A percentile compares a stretch with the other conserved stretches of the same genome.
Evolutionary conservation across 2,113 vertebrate species (phyloP).

Genomic region (Boulengeromyrus knoepffleri): DNA sequence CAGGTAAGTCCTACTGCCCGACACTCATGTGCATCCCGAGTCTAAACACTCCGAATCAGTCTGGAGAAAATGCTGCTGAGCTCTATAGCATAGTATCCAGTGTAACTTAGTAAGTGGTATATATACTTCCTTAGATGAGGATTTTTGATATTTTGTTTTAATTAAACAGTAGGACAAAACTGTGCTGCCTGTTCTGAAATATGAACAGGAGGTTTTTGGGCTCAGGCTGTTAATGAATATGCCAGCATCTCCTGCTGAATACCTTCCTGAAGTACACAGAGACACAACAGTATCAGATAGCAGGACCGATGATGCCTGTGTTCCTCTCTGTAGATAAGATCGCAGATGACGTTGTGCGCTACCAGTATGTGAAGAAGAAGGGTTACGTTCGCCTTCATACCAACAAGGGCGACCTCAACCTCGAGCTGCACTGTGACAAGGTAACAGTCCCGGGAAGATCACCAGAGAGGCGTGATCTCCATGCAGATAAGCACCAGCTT

Average conservation of each 20-base stretch:
- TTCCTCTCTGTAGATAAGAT: conserved; percentile 64
- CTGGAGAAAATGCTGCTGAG: neutral
- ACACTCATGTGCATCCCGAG: neutral
- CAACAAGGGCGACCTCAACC: conserved; percentile 83
- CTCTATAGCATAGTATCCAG: neutral
- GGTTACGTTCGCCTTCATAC: conserved; percentile 90
- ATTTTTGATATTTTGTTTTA: neutral
- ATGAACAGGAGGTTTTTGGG: neutral
- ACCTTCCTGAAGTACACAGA: neutral
- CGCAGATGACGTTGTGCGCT: conserved; percentile 81
- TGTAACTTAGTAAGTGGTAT: neutral
- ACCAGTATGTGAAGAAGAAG: conserved; percentile 91
- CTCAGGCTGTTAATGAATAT: neutral
- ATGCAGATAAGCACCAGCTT: neutral
- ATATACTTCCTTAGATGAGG: neutral
- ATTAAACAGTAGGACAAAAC: neutral
- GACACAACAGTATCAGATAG: neutral
- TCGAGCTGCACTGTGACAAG: conserved; percentile 94
- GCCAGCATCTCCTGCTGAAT: neutral
- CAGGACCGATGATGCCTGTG: neutral
- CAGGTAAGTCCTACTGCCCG: conserved; percentile 59
- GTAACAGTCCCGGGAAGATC: conserved; percentile 43
- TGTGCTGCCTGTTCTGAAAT: neutral
- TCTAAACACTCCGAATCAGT: neutral
- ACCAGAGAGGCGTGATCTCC: neutral